A percentile compares a stretch with the other conserved stretches of the same genome.
Conservation (phyloP, 1,140 invertebrate species). For the Leptopilina clavipes region DNA sequence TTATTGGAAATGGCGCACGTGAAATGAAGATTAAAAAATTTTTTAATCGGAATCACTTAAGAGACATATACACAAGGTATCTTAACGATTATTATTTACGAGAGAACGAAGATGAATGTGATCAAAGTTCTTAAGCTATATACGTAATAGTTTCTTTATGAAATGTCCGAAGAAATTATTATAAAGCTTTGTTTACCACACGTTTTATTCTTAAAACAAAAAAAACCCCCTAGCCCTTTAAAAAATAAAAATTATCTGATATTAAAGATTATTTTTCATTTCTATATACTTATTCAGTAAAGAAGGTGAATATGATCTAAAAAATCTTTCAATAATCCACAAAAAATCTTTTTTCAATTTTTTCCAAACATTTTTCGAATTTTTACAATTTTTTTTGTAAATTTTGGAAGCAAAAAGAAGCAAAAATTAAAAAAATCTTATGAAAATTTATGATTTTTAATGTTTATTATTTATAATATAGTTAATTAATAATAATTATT, state of each 20-base stretch:
- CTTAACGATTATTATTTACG: constrained; percentile 43
- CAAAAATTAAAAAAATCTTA: too few species aligned
- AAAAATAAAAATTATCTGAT: neutral
- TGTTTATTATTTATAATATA: too few species aligned
- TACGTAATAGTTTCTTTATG: constrained; percentile 8
- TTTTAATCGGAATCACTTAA: constrained; percentile 27
- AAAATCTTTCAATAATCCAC: too few species aligned
- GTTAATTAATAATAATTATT: too few species aligned
- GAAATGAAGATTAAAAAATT: constrained; percentile 18
- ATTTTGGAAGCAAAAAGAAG: too few species aligned
- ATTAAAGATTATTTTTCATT: neutral
- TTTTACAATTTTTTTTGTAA: too few species aligned
- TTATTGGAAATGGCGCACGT: neutral
- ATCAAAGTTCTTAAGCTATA: constrained; percentile 35
- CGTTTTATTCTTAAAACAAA: neutral
- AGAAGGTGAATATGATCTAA: too few species aligned
- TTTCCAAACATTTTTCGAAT: too few species aligned
- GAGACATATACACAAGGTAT: constrained; percentile 35
- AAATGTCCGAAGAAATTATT: neutral
- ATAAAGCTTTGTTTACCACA: constrained; percentile 19
- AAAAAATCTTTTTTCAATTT: too few species aligned
- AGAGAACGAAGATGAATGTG: constrained; percentile 36
- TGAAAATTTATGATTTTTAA: too few species aligned
- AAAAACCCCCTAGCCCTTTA: neutral
- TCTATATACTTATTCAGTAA: too few species aligned